A percentile compares a stretch with the other conserved stretches of the same genome.
These are phyloP conservation scores for Montipora cactus DNA, from an alignment of 64 coral and sea anemone species.

Conservation along the genomic window DNA sequence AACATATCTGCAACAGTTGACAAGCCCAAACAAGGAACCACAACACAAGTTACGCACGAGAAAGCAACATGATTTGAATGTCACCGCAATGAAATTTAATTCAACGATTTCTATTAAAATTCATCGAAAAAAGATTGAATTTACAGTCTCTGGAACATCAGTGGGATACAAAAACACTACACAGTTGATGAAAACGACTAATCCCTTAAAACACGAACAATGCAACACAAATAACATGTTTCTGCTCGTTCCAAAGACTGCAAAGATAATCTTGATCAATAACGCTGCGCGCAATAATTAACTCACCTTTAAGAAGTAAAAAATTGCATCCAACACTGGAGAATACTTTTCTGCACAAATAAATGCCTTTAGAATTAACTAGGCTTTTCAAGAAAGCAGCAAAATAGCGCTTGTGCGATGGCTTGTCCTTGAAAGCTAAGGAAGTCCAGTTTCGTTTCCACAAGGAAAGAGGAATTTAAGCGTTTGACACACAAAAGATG, in stretches of 20 bases:
- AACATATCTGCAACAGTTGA: conserved; percentile 43
- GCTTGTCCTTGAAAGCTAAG: conserved; percentile 45
- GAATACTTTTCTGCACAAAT: conserved; percentile 41
- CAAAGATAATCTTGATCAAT: not conserved
- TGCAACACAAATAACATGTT: conserved; percentile 19
- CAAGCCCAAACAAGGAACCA: conserved; percentile 50
- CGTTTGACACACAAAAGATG: conserved; percentile 95
- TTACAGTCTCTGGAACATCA: not conserved
- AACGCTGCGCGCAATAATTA: conserved; percentile 15
- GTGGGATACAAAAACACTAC: not conserved
- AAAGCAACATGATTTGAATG: conserved; percentile 25
- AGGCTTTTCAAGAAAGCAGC: conserved; percentile 57
- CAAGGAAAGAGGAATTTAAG: conserved; percentile 97
- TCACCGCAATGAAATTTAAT: not conserved
- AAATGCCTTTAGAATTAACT: conserved; percentile 30
- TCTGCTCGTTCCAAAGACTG: conserved; percentile 45
- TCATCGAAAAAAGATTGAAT: not conserved
- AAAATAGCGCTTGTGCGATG: not conserved
- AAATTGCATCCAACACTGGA: conserved; percentile 57
- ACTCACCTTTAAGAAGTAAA: conserved; percentile 53
- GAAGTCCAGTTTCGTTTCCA: conserved; percentile 82
- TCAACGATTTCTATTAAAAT: conserved; percentile 5
- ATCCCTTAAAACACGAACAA: not conserved
- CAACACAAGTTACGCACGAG: conserved; percentile 33
- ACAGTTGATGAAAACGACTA: not conserved